Evolutionary conservation across 2,113 vertebrate genomes (phyloP).

Genomic region (Sinosuthora webbiana): DNA sequence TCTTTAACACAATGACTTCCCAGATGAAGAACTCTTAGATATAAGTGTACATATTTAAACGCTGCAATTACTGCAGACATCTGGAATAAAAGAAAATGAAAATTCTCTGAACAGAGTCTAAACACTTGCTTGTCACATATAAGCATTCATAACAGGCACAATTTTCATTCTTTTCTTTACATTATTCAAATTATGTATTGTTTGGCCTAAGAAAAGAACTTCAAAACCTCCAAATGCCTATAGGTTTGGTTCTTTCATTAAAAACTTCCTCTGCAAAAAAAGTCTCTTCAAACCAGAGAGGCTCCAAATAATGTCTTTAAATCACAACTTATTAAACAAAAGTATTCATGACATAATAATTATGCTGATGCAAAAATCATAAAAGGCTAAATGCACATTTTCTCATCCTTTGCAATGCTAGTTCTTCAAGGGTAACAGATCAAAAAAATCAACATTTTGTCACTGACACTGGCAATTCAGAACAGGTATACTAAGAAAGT

Average conservation of each 20-base stretch:
- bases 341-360: background rate
- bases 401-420: background rate
- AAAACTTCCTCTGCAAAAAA: background rate
- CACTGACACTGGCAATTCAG: background rate
- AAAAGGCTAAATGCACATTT: background rate
- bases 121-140: background rate
- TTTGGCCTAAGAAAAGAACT: background rate
- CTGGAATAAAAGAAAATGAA: conserved; percentile 16
- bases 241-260: background rate
- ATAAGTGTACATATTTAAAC: conserved; percentile 11
- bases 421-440: background rate
- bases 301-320: background rate
- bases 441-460: background rate
- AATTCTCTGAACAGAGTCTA: background rate
- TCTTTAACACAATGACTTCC: conserved; percentile 19
- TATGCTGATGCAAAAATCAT: background rate
- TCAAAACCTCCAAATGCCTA: fast-evolving
- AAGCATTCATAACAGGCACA: background rate
- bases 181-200: background rate
- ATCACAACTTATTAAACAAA: background rate
- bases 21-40: background rate
- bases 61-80: background rate
- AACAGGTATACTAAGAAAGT: background rate
- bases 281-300: background rate
- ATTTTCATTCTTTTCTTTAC: background rate